These are phyloP conservation scores for Elysia crispata DNA, from an alignment of 2,888 invertebrate species.

Conservation along the genomic window DNA sequence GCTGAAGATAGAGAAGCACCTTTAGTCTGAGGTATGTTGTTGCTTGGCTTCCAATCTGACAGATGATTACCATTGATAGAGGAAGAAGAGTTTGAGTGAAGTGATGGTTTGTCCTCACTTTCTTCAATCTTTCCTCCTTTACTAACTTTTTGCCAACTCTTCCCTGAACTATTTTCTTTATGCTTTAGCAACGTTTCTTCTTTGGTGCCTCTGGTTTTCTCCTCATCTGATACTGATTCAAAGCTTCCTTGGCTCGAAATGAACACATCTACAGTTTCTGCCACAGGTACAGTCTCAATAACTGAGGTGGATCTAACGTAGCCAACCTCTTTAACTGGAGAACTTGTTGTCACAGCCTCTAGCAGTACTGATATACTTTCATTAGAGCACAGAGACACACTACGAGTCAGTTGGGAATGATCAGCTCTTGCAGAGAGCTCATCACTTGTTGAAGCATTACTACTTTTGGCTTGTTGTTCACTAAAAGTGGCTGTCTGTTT, in stretches of 20 bases:
- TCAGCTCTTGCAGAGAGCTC: too few relatives aligned
- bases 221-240: not conserved
- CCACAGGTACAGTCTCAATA: constrained; percentile 43
- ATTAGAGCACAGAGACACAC: too few relatives aligned
- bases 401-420: too few relatives aligned
- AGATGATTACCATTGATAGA: too few relatives aligned
- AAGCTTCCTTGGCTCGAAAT: too few relatives aligned
- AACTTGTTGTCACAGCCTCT: too few relatives aligned
- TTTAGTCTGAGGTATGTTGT: not conserved
- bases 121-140: not conserved
- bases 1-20: not conserved
- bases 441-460: too few relatives aligned
- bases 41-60: too few relatives aligned
- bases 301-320: not conserved
- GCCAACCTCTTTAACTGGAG: not conserved
- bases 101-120: not conserved
- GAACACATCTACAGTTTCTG: constrained; percentile 32
- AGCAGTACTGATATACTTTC: too few relatives aligned
- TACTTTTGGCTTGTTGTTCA: too few relatives aligned
- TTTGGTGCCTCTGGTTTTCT: not conserved
- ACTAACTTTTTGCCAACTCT: not conserved
- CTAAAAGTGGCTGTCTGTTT: too few relatives aligned
- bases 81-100: not conserved
- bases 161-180: not conserved
- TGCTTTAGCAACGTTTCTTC: not conserved